phyloP scores from a whole-genome alignment of 2,797 vertebrate species.

The Paramormyrops hopkinsi region DNA sequence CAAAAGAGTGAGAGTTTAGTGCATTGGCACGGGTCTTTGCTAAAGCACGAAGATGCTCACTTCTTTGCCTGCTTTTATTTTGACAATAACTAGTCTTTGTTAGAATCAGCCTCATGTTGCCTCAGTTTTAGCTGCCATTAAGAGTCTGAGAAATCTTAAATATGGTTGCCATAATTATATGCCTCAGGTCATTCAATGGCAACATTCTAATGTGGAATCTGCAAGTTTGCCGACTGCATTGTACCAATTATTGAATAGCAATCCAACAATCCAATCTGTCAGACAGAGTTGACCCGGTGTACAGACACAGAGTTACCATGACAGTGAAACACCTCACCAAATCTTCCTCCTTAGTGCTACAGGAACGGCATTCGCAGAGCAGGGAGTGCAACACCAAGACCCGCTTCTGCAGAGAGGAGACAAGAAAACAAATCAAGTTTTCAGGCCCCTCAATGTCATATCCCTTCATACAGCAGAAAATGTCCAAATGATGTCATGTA shows the following conservation, averaged over 20 bases:
- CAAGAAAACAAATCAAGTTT: neutral
- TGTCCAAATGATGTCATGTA: neutral
- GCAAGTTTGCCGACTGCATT: neutral
- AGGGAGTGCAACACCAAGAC: slow-evolving; percentile 35
- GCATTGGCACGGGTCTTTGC: neutral
- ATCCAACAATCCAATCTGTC: neutral
- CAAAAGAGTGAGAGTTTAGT: neutral
- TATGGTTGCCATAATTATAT: neutral
- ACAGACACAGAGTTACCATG: neutral
- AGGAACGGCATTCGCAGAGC: slow-evolving; percentile 39
- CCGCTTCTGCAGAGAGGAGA: slow-evolving; percentile 35
- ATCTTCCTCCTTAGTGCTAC: slow-evolving; percentile 11
- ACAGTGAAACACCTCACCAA: slow-evolving; percentile 38
- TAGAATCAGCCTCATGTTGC: neutral
- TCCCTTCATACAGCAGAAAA: neutral
- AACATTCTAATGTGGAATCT: neutral
- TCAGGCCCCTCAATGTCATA: neutral
- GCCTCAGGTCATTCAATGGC: neutral
- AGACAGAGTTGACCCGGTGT: neutral
- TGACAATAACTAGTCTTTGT: neutral
- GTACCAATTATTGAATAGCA: neutral
- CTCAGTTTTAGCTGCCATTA: neutral
- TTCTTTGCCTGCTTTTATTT: neutral
- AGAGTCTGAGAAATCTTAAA: neutral
- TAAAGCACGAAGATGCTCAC: neutral